These are phyloP conservation scores for Odocoileus virginianus DNA, from an alignment of 2,113 vertebrate species.

Conservation along the genomic window DNA sequence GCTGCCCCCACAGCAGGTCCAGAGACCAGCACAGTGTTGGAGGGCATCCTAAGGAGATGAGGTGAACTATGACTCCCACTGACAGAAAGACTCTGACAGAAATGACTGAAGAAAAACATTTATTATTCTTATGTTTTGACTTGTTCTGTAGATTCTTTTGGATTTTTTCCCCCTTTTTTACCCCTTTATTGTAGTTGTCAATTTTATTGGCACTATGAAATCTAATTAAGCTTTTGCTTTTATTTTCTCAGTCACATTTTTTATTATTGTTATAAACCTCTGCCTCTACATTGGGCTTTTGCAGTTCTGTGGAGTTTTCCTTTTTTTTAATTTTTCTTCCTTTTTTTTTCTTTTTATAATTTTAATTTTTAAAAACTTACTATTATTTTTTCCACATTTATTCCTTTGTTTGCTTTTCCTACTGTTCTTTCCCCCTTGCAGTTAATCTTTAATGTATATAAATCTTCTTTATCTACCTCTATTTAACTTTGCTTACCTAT, in stretches of 20 bases:
- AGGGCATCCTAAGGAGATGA: not conserved
- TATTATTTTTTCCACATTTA: not conserved
- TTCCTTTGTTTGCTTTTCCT: not conserved
- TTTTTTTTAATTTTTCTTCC: too few species aligned
- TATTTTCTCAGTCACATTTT: not conserved
- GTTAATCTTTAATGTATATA: not conserved
- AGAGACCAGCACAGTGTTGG: not conserved
- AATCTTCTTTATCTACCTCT: not conserved
- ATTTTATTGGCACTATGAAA: not conserved
- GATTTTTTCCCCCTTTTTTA: rapidly evolving
- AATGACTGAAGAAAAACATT: not conserved
- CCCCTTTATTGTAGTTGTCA: not conserved
- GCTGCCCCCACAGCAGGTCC: not conserved
- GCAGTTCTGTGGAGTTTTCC: not conserved
- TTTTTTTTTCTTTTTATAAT: not conserved
- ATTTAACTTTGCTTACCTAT: not conserved
- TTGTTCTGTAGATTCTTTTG: not conserved
- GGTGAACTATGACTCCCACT: not conserved
- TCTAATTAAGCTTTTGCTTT: not conserved
- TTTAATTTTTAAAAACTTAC: not conserved
- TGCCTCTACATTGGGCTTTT: not conserved
- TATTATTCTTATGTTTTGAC: not conserved
- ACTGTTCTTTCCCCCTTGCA: not conserved
- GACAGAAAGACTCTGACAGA: not conserved
- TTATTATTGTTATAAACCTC: not conserved